Conservation (phyloP, 2,797 vertebrate genomes). For the Sebastes vulpes region DNA sequence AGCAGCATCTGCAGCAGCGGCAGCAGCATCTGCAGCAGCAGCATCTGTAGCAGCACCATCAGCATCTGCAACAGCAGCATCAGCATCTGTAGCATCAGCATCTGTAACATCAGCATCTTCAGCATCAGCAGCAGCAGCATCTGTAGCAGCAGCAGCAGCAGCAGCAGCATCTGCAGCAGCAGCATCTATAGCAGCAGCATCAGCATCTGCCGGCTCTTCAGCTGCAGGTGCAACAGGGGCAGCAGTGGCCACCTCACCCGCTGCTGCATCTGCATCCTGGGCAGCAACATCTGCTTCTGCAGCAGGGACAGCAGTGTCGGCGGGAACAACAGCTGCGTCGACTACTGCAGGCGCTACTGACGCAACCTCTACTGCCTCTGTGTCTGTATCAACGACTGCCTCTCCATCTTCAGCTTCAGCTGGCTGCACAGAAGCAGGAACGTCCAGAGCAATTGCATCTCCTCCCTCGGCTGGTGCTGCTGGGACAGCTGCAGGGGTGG, state of each 20-base stretch:
- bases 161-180: too few relatives aligned
- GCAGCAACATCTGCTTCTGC: conserved; percentile 13
- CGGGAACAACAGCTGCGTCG: conserved; percentile 30
- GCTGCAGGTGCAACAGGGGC: conserved; percentile 10
- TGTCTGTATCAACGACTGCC: conserved; percentile 13
- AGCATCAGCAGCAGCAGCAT: neutral
- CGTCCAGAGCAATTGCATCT: conserved; percentile 56
- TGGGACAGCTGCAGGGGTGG: conserved; percentile 51
- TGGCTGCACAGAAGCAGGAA: conserved; percentile 50
- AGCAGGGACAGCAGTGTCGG: conserved; percentile 1
- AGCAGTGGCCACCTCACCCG: conserved; percentile 27
- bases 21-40: conserved; percentile 15
- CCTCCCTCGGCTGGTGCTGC: conserved; percentile 52
- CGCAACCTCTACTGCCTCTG: conserved; percentile 21
- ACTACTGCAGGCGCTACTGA: conserved; percentile 57
- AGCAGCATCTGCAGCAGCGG: neutral
- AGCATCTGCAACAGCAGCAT: conserved; percentile 8
- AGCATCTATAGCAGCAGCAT: too few relatives aligned
- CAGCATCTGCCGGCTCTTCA: conserved; percentile 7
- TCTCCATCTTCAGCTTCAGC: conserved; percentile 46
- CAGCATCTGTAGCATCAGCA: conserved; percentile 19
- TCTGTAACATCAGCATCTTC: conserved; percentile 28
- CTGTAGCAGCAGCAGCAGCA: neutral
- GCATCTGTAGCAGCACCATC: neutral
- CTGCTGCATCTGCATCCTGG: neutral